Evolutionary conservation across 2,888 invertebrate genomes (phyloP), one percentile per base, ranked within the genome.

Genomic region (Xestia c-nigrum): DNA sequence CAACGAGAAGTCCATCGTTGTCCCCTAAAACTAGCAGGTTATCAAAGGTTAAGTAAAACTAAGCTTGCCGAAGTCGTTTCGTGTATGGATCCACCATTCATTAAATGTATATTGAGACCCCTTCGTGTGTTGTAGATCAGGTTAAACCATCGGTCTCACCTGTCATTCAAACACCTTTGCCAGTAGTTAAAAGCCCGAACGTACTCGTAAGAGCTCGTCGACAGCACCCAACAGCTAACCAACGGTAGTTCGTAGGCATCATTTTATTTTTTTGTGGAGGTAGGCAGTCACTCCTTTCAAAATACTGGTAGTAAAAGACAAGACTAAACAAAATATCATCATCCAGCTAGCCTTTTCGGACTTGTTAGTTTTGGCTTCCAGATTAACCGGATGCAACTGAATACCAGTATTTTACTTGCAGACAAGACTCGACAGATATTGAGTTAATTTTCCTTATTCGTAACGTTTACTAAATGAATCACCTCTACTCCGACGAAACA

Each of bases 391-490:
- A 31, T 31, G 31, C 31, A 31, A 31, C 31, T 31, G 31, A 31
- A 31, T 3, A 31, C 3, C 31, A 31, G 31, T 31, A 31, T 31
- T 31, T 31, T 31, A 31, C 31, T 31, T 31, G 31, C 31, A 57
- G 16, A 57, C 57, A 57, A 31, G 16, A 59, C 16, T 16, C 5
- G 38, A 19, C 5, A 38, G 31, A 61, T 61, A 4, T 61, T 38
- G 19, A 38, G 9, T 14, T 24, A 24, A 40, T 12, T 5, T 46
- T 55, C 52, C 9, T 38, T n/a, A 38, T 71, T 9, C 31, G 31
- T 1, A 64, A 5, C 5, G 55, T 47, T n/a, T 5, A 63, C 24
- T 9, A 47, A 75, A 70, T 76, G 61, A 81, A 66, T 74, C 69
- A 61, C 63, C 59, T 43, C 6, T 57, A 14, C 50, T 66, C 24